A percentile compares a stretch with the other conserved stretches of the same genome.
Evolutionary conservation across 2,113 vertebrate genomes (phyloP).

Genomic region (Puffinus mauretanicus): DNA sequence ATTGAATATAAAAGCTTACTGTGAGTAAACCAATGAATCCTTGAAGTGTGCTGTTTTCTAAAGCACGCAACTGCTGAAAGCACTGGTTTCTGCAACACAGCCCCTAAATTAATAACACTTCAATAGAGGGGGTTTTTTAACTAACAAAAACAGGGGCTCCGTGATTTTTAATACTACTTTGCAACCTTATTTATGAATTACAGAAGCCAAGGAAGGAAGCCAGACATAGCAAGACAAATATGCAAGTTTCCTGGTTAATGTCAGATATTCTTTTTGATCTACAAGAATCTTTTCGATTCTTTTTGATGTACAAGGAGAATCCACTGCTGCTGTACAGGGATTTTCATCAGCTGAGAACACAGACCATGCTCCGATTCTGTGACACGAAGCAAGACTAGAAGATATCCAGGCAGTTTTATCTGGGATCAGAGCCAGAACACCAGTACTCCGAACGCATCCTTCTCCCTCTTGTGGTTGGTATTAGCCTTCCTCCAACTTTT

Average conservation of each 20-base stretch:
- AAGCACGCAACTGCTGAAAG: neutral
- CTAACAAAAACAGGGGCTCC: neutral
- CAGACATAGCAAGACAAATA: neutral
- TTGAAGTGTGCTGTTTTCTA: neutral
- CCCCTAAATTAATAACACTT: neutral
- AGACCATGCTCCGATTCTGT: neutral
- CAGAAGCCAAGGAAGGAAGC: neutral
- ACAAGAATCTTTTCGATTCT: too few relatives aligned
- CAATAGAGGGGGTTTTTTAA: neutral
- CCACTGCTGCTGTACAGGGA: neutral
- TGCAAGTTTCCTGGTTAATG: neutral
- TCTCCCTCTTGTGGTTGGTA: slow-evolving; percentile 43
- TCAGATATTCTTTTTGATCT: neutral
- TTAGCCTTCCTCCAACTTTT: neutral
- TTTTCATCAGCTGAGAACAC: neutral
- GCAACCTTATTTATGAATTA: neutral
- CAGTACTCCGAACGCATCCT: neutral
- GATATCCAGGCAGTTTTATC: neutral
- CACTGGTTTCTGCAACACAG: neutral
- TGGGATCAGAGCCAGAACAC: neutral
- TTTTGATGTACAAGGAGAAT: neutral
- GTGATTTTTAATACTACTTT: neutral
- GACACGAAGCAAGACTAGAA: neutral
- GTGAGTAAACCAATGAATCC: neutral
- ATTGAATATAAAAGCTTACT: neutral